A percentile compares a stretch with the other conserved stretches of the same genome.
Evolutionary conservation across 2,888 invertebrate species (phyloP).

Genomic region (Lacanobia wlatinum): DNA sequence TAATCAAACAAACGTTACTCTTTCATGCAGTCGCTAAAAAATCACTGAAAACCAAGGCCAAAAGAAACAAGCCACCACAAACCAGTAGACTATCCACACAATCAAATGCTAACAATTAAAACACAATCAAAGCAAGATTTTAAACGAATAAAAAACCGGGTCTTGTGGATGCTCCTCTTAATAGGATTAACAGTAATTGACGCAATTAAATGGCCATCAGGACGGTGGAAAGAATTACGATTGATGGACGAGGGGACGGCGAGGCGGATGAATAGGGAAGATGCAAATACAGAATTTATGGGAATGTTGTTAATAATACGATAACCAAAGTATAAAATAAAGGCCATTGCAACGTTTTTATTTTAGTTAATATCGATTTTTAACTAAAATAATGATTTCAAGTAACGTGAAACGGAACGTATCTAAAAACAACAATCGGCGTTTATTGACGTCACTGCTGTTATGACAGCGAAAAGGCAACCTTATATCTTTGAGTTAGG

Average conservation of each 20-base stretch:
- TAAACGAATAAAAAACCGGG: constrained; percentile 39
- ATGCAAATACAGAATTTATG: no score
- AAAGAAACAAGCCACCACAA: background rate
- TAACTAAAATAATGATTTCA: no score
- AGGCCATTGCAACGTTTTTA: no score
- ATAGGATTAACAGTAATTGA: constrained; percentile 65
- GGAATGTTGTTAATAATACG: no score
- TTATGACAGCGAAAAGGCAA: no score
- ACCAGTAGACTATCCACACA: background rate
- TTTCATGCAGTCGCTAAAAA: background rate
- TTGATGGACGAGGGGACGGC: constrained; percentile 20
- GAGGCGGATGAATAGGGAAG: background rate
- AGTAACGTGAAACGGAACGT: no score
- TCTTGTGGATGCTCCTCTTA: constrained; percentile 29
- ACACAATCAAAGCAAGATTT: constrained; percentile 52
- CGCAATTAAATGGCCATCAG: constrained; percentile 68
- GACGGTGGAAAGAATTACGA: constrained; percentile 54
- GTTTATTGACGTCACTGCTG: no score
- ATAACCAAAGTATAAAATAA: no score
- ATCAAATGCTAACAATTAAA: constrained; percentile 44
- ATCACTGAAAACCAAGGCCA: background rate
- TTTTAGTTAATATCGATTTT: no score
- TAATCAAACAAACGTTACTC: no score
- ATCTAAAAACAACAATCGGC: no score
- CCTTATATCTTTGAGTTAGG: no score